Evolutionary conservation across 2,888 invertebrate genomes (phyloP).

Genomic region (Priocnemis perturbator): DNA sequence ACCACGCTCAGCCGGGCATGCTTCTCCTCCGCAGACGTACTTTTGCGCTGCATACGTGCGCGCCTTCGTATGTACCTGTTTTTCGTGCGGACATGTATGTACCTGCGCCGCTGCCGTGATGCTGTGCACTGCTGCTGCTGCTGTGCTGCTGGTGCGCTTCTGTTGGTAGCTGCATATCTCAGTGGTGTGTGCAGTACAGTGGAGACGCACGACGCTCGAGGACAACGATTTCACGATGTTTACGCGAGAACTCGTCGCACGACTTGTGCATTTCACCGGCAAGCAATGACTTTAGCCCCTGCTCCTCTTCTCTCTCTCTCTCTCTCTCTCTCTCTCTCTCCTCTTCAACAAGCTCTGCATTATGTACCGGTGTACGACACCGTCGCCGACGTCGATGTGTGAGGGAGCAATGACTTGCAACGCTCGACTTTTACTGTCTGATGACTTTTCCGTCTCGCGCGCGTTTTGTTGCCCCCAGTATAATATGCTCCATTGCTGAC

Average conservation of each 20-base stretch:
- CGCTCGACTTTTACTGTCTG: too few relatives aligned
- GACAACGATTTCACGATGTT: constrained; percentile 35
- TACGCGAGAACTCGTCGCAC: constrained; percentile 22
- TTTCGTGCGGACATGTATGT: too few relatives aligned
- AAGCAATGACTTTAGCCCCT: background rate
- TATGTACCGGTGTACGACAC: background rate
- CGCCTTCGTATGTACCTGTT: background rate
- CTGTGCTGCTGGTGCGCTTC: background rate
- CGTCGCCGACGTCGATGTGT: background rate
- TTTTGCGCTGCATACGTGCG: constrained; percentile 4
- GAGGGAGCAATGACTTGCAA: too few relatives aligned
- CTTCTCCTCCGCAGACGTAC: constrained; percentile 12
- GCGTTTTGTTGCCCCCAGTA: too few relatives aligned
- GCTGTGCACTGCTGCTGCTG: background rate
- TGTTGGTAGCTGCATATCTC: constrained; percentile 1
- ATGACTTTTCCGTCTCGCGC: too few relatives aligned
- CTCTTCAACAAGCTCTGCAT: background rate
- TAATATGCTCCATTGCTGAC: too few relatives aligned
- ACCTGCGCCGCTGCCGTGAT: too few relatives aligned
- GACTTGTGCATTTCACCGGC: constrained; percentile 20
- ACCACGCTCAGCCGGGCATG: constrained; percentile 45
- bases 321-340: constrained; percentile 30
- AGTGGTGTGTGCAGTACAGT: constrained; percentile 1
- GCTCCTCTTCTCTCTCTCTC: constrained; percentile 4
- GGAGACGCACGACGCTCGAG: constrained; percentile 6